A percentile compares a stretch with the other conserved stretches of the same genome.
Conservation (phyloP, 2,797 vertebrate species). For the Falco columbarius region DNA sequence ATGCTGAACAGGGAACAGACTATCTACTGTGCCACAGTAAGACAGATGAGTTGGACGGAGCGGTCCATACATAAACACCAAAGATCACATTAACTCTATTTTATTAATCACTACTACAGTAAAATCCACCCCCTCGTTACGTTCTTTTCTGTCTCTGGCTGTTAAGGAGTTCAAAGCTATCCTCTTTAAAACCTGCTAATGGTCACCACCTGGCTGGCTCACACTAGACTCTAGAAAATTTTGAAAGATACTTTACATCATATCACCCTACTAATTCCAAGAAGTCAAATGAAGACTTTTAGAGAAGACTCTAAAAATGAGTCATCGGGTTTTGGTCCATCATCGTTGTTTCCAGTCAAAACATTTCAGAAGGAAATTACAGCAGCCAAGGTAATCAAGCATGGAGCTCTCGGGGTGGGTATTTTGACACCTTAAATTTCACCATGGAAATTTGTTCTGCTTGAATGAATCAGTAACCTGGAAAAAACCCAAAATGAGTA, state of each 20-base stretch:
- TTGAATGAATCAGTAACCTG: slow-evolving; percentile 52
- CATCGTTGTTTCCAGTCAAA: slow-evolving; percentile 51
- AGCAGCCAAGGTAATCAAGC: slow-evolving; percentile 45
- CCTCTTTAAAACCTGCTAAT: not conserved
- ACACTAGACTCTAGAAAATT: not conserved
- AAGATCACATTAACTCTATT: not conserved
- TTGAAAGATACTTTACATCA: not conserved
- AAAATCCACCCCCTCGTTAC: not conserved
- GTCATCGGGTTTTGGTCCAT: not conserved
- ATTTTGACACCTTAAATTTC: slow-evolving; percentile 44
- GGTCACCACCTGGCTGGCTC: not conserved
- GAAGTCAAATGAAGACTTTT: not conserved
- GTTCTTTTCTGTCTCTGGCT: not conserved
- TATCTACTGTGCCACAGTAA: not conserved
- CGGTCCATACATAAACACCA: not conserved
- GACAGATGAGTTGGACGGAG: not conserved
- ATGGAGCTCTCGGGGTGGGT: not conserved
- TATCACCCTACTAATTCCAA: not conserved
- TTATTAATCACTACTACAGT: not conserved
- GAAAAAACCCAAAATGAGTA: slow-evolving; percentile 17
- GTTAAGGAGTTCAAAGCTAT: not conserved
- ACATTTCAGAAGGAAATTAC: slow-evolving; percentile 44
- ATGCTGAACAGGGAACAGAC: not conserved
- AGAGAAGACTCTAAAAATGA: not conserved
- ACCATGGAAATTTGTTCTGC: slow-evolving; percentile 1